These are phyloP conservation scores for Florisuga fusca DNA, from an alignment of 2,797 vertebrate species.

Conservation along the genomic window DNA sequence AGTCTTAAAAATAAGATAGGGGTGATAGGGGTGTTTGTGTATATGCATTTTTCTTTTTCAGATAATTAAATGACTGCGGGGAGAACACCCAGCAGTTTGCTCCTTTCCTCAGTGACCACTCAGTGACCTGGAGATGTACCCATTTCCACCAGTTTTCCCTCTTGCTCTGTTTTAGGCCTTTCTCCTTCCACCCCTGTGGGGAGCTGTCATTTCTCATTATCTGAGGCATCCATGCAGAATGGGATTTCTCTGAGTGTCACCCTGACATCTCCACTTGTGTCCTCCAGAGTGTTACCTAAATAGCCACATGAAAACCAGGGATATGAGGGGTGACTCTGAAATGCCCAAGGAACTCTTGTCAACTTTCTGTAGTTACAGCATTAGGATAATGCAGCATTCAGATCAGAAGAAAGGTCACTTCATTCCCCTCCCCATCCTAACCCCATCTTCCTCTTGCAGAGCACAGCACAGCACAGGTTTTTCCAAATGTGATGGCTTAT, in stretches of 20 bases:
- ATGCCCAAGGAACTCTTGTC: background rate
- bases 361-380: background rate
- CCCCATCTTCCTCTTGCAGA: background rate
- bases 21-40: too few relatives aligned
- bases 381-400: background rate
- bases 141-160: background rate
- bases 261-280: background rate
- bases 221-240: background rate
- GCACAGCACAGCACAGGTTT: background rate
- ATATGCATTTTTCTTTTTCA: background rate
- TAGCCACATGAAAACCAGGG: background rate
- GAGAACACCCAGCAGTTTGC: background rate
- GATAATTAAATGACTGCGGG: background rate
- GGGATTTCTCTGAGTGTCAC: background rate
- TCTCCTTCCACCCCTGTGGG: background rate
- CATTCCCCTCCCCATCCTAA: background rate
- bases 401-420: background rate
- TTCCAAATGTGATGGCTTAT: background rate
- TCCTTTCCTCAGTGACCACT: background rate
- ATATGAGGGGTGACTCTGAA: background rate
- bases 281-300: background rate
- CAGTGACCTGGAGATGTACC: background rate
- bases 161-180: background rate
- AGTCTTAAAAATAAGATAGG: background rate
- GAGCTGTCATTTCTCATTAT: constrained; percentile 9